Percentiles rank a stretch among this genome's conserved stretches.
Conservation (phyloP, 35 echinoderm and acorn worm genomes). For the Diadema setosum region DNA sequence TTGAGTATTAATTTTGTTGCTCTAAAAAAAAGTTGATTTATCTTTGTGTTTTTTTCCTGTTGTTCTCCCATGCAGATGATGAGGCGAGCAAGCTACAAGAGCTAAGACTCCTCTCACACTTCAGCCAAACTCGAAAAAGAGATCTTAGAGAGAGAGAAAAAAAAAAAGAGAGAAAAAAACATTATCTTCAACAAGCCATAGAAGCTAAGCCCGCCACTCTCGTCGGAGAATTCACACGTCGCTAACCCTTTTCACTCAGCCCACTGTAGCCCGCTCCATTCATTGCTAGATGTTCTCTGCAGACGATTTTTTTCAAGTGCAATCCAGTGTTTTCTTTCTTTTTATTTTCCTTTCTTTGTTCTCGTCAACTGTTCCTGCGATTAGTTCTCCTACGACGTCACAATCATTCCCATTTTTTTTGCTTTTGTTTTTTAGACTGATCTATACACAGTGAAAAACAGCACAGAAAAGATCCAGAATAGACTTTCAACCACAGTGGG, state of each 20-base stretch:
- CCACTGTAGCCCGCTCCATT: background rate
- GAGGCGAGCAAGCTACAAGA: background rate
- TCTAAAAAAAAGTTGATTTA: background rate
- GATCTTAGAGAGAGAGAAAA: background rate
- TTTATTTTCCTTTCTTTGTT: too few species aligned
- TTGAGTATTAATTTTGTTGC: too few species aligned
- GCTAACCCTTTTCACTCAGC: background rate
- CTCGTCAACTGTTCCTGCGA: too few species aligned
- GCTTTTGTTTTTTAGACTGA: too few species aligned
- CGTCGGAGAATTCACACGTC: background rate
- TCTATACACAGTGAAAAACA: too few species aligned
- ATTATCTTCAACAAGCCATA: background rate
- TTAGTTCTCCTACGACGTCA: too few species aligned
- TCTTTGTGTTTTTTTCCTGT: background rate
- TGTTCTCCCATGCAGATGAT: background rate
- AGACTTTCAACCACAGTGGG: too few species aligned
- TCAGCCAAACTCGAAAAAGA: background rate
- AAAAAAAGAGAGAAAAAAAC: too few species aligned
- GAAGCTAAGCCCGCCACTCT: background rate
- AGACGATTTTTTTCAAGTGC: background rate
- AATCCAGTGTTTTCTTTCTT: background rate
- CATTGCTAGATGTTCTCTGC: background rate
- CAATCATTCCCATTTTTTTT: too few species aligned
- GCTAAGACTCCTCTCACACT: background rate
- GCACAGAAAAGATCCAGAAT: too few species aligned